A percentile compares a stretch with the other conserved stretches of the same genome.
These are phyloP conservation scores for Megaceryle maxima DNA, from an alignment of 2,113 vertebrate species.

Conservation along the genomic window DNA sequence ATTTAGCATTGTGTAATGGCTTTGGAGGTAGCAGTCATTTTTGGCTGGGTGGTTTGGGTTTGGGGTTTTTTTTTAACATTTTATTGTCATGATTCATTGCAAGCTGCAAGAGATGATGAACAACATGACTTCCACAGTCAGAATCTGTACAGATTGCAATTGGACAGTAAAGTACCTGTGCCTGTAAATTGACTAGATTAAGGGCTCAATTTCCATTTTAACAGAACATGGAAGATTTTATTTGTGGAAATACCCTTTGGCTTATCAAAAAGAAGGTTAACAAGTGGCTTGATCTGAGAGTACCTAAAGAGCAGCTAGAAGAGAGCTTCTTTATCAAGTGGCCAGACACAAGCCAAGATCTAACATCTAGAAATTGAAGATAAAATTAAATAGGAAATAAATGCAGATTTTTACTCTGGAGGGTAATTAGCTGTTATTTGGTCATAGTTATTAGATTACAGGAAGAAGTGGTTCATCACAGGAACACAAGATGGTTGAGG, in stretches of 20 bases:
- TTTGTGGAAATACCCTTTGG: slow-evolving; percentile 49
- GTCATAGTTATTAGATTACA: neutral
- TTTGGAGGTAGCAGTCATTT: neutral
- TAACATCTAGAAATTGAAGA: slow-evolving; percentile 6
- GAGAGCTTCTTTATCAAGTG: slow-evolving; percentile 52
- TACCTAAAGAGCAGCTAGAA: neutral
- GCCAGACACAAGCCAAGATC: slow-evolving; percentile 17
- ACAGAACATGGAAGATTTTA: slow-evolving; percentile 34
- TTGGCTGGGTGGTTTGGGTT: neutral
- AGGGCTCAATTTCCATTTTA: slow-evolving; percentile 50
- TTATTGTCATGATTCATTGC: neutral
- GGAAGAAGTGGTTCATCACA: neutral
- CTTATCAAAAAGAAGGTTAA: slow-evolving; percentile 44
- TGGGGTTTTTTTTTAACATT: neutral
- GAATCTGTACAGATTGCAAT: neutral
- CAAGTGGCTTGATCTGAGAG: slow-evolving; percentile 38
- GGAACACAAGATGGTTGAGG: neutral
- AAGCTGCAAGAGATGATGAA: neutral
- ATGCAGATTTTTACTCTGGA: neutral
- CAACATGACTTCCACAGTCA: neutral
- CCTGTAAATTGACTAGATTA: slow-evolving; percentile 42
- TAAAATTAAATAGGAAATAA: slow-evolving; percentile 28
- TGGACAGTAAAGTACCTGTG: neutral
- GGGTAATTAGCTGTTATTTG: slow-evolving; percentile 10
- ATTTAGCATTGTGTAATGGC: neutral